Evolutionary conservation across 2,113 vertebrate species (phyloP).

Genomic region (Malurus cyaneus): DNA sequence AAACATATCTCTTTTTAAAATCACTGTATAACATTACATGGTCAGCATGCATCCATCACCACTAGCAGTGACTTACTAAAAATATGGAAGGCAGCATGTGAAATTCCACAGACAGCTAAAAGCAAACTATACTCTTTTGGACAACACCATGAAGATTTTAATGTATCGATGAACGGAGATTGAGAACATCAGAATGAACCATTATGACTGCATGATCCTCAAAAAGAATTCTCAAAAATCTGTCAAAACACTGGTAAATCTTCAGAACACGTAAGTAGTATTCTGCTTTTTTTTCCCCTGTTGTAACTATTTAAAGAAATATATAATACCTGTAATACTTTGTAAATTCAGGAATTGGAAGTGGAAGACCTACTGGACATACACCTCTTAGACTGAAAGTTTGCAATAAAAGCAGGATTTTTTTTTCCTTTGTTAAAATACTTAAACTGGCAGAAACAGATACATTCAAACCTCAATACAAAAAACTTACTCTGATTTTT

Average conservation of each 20-base stretch:
- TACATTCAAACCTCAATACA: constrained; percentile 15
- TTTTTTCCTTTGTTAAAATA: neutral
- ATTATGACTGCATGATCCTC: neutral
- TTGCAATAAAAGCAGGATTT: neutral
- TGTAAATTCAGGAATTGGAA: neutral
- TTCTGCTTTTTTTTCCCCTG: neutral
- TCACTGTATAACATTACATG: neutral
- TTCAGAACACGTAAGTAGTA: neutral
- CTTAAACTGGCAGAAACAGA: neutral
- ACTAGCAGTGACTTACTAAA: neutral
- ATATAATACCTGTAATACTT: neutral
- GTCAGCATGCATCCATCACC: neutral
- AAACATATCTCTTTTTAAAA: neutral
- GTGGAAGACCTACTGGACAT: neutral
- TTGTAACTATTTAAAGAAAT: neutral
- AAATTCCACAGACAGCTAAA: neutral
- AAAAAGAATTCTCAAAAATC: neutral
- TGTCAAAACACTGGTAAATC: neutral
- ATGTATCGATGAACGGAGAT: neutral
- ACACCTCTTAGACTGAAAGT: neutral
- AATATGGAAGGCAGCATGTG: neutral
- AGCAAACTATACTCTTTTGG: neutral
- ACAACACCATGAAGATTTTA: neutral
- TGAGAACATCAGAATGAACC: neutral
- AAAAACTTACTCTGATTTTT: constrained; percentile 88